Conservation (phyloP, 2,113 vertebrate species). For the Cnemophilus loriae region DNA sequence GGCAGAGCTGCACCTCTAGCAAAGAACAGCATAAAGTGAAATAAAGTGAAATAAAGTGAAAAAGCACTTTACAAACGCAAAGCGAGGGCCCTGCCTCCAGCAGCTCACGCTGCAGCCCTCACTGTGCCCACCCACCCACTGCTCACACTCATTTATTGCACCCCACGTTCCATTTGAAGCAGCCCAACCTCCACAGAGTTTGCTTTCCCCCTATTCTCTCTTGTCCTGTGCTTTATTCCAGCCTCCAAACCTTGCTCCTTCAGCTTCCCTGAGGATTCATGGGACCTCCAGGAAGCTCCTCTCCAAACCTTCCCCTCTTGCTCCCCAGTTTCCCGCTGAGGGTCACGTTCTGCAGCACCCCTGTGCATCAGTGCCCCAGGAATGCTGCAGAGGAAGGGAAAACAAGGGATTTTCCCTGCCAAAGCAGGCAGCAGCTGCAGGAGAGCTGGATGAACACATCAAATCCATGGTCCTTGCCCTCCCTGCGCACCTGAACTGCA, state of each 20-base stretch:
- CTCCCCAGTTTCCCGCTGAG: background rate
- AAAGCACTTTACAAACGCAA: background rate
- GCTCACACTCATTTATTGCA: background rate
- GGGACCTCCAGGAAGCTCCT: background rate
- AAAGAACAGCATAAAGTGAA: background rate
- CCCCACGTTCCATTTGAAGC: accelerated
- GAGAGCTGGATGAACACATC: background rate
- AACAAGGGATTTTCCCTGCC: background rate
- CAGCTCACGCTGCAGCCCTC: background rate
- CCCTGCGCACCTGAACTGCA: background rate
- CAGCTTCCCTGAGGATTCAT: background rate
- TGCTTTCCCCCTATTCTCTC: background rate
- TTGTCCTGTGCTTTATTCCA: background rate
- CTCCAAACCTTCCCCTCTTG: background rate
- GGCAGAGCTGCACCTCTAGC: background rate
- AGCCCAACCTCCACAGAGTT: background rate
- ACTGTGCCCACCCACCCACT: background rate
- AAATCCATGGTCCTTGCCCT: background rate
- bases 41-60: no score
- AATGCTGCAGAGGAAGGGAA: background rate
- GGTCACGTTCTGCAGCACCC: background rate
- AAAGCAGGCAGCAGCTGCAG: background rate
- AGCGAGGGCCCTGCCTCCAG: background rate
- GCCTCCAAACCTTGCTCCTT: background rate
- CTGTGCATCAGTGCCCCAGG: background rate